phyloP scores from a whole-genome alignment of 2,797 vertebrate genomes.

The Thalassophryne amazonica region DNA sequence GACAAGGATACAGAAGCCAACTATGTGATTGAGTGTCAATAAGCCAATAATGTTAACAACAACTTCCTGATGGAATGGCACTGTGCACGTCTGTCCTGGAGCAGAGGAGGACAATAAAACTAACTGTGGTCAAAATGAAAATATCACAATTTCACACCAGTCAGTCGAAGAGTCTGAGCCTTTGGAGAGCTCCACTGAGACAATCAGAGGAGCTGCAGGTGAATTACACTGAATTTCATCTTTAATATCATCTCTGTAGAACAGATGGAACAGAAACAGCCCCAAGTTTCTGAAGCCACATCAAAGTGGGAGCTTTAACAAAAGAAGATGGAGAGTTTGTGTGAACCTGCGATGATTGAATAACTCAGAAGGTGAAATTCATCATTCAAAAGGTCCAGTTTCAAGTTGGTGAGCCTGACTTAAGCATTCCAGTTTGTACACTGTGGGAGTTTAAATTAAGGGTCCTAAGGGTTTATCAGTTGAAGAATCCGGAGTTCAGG shows the following conservation, averaged over 20 bases:
- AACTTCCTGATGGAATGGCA: slow-evolving; percentile 25
- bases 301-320: not conserved
- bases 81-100: slow-evolving; percentile 20
- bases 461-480: too few species aligned
- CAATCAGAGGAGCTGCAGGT: not conserved
- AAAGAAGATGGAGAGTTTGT: not conserved
- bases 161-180: too few species aligned
- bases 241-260: not conserved
- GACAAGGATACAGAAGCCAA: not conserved
- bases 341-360: not conserved
- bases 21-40: slow-evolving; percentile 30
- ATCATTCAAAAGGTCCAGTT: too few species aligned
- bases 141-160: too few species aligned
- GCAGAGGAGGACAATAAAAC: not conserved
- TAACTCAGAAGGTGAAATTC: too few species aligned
- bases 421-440: not conserved
- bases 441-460: slow-evolving; percentile 38
- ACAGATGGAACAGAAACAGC: not conserved
- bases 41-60: slow-evolving; percentile 33
- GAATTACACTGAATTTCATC: not conserved
- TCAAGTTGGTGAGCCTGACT: too few species aligned
- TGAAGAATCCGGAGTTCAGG: too few species aligned
- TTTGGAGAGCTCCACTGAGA: slow-evolving; percentile 1
- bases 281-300: not conserved
- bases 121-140: not conserved